Evolutionary conservation across 2,797 vertebrate species (phyloP), one percentile per base, ranked within the genome.

Genomic region (Diplodus sargus): DNA sequence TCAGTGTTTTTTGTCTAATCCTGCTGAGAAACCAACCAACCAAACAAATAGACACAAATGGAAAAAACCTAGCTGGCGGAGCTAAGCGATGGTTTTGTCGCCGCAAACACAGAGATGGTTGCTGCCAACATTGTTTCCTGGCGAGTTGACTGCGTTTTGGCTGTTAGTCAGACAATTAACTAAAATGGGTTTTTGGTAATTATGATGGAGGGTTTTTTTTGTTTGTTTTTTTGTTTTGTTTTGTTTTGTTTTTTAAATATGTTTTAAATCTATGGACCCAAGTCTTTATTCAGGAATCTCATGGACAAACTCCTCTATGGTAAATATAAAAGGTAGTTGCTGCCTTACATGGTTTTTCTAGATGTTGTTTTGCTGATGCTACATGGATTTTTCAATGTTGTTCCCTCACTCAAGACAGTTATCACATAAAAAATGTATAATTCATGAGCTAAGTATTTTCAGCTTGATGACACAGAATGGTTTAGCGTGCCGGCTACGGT

Each of bases 341-440:
- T 42, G 48, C 17, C 12, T 25, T 28, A 4, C 25, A 2, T 6
- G n/a, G 9, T 58, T 64, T 42, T 42, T 60, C 6, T 30, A 18
- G 42, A 47, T 57, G 43, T 18, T 73, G 20, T 51, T 43, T 49
- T 34, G 11, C 52, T 74, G 15, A 39, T 28, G 25, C 45, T 28
- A 30, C 23, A 8, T 48, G 17, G 2, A 4, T 17, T 64, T 34
- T 74, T 25, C 28, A 17, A 47, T 22, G 45, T 22, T 49, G 8
- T 17, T n/a, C 22, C 49, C 22, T 42, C 34, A 11, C 9, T 63
- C 9, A 69, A 15, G 4, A 52, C 42, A 34, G 5, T 39, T 48
- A 59, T 71, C 58, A 70, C 9, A 72, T 54, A 15, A 28, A 42
- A 25, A 28, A 59, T 70, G 9, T 43, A 34, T 77, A 42, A 39